Base-by-base conservation (phyloP, 64 coral and sea anemone genomes). In the Orbicella faveolata region DNA sequence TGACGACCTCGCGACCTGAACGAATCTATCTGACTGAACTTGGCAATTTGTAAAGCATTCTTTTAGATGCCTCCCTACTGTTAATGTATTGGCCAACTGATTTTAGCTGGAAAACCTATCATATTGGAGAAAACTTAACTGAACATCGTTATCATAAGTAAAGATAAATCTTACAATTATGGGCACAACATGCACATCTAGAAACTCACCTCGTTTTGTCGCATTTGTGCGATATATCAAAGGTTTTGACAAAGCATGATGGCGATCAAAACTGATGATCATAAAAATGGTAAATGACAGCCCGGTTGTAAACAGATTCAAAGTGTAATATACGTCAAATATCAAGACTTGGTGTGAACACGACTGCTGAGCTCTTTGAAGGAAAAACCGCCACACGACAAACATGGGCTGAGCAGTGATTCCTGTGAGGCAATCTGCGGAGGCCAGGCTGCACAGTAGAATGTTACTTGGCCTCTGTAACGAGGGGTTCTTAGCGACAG, bases 381-480 rank as follows among this genome's bases (percentile, higher is more conserved):
- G 16, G 35, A 65, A 39, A 37, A 65, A 66, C 37, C 80, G 80
- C 57, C 80, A 83, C 57, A 20, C 19, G 26, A 83, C 2, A n/a
- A 65, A 37, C 34, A 65, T 13, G 36, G 80, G 80, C 61, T 83
- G 57, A 64, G 80, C 19, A 19, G 19, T 20, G 7, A 83, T 41
- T 39, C 80, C 80, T 10, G 80, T 66, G 2, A 83, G 80, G 5
- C 80, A 83, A 66, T 83, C 80, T 66, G 59, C 13, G 80, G 39
- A 36, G 61, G 80, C 80, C 80, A 83, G 80, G 80, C 80, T 83
- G 25, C 78, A 80, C n/a, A 61, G 53, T 54, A 80, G 21, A 30
- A 61, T 80, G 53, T 80, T 80, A 30, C 78, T 30, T 23, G 51
- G 78, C 52, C 9, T 59, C 55, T 59, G 55, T 48, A 48, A 48